These are phyloP conservation scores for Trinorchestia longiramus DNA, from an alignment of 1,140 invertebrate genomes.

Conservation along the genomic window DNA sequence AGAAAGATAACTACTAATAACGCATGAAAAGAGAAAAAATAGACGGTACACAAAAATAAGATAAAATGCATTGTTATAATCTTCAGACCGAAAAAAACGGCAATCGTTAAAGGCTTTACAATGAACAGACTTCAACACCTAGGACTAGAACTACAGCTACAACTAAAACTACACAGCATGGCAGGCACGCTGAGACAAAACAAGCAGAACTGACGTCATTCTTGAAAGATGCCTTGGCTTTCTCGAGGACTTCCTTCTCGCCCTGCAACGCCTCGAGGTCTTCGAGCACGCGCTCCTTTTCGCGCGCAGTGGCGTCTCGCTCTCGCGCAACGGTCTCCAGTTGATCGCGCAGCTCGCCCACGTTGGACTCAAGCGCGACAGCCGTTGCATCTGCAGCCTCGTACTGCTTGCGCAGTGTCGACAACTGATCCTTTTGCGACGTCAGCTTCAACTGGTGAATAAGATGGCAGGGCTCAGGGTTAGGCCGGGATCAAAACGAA, in stretches of 20 bases:
- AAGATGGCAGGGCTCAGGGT: neutral
- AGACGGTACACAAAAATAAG: too few species aligned
- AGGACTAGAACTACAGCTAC: too few species aligned
- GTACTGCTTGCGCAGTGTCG: conserved; percentile 63
- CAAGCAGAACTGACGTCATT: conserved; percentile 57
- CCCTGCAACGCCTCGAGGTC: conserved; percentile 62
- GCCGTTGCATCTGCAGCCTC: conserved; percentile 61
- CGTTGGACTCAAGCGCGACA: conserved; percentile 60
- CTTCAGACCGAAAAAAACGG: too few species aligned
- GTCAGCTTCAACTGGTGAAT: conserved; percentile 62
- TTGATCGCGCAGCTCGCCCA: conserved; percentile 65
- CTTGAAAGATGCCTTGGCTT: conserved; percentile 60
- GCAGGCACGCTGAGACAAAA: too few species aligned
- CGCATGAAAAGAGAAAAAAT: too few species aligned
- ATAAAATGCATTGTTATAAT: too few species aligned
- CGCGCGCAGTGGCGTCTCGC: conserved; percentile 61
- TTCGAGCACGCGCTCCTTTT: conserved; percentile 65
- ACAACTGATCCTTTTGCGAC: conserved; percentile 63
- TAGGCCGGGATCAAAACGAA: neutral
- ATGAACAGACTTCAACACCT: too few species aligned
- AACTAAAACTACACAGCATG: too few species aligned
- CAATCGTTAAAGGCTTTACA: too few species aligned
- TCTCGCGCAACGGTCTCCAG: conserved; percentile 61
- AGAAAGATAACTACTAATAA: too few species aligned
- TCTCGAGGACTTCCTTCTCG: conserved; percentile 62